These are phyloP conservation scores for Eulithis prunata DNA, from an alignment of 2,888 invertebrate genomes.

Conservation along the genomic window DNA sequence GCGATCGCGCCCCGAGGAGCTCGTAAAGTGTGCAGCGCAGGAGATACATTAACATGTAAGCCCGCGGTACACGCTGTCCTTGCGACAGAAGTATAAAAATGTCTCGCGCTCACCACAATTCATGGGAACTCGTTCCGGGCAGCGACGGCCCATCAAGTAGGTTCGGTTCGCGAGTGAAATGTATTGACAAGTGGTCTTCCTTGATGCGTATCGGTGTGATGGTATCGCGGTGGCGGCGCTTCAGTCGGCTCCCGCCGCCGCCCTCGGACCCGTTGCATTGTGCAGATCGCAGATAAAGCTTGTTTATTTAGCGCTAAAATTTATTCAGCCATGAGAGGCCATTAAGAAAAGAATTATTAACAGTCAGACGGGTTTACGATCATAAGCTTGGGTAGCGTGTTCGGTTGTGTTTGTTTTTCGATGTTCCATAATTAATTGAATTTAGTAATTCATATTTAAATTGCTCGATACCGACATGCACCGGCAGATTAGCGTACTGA, in stretches of 20 bases:
- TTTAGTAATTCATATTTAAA: slow-evolving; percentile 57
- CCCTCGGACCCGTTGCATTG: slow-evolving; percentile 75
- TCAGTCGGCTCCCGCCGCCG: slow-evolving; percentile 71
- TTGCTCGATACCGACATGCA: slow-evolving; percentile 46
- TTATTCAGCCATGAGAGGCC: slow-evolving; percentile 74
- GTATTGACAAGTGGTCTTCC: slow-evolving; percentile 84
- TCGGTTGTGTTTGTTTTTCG: slow-evolving; percentile 64
- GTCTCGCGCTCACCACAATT: slow-evolving; percentile 75
- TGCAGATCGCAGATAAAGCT: slow-evolving; percentile 78
- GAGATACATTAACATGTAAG: slow-evolving; percentile 72
- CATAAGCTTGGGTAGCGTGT: slow-evolving; percentile 66
- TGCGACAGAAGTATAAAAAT: slow-evolving; percentile 76
- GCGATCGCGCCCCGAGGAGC: slow-evolving; percentile 54
- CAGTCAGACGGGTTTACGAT: slow-evolving; percentile 71
- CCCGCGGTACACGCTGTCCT: slow-evolving; percentile 64
- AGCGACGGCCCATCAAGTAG: slow-evolving; percentile 74
- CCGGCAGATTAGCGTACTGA: slow-evolving; percentile 55
- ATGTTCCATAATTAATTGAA: slow-evolving; percentile 69
- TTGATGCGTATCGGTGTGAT: slow-evolving; percentile 83
- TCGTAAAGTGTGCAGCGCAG: slow-evolving; percentile 55
- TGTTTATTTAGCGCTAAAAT: slow-evolving; percentile 82
- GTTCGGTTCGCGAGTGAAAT: slow-evolving; percentile 76
- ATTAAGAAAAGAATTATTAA: slow-evolving; percentile 78
- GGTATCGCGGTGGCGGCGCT: slow-evolving; percentile 79
- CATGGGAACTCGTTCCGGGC: slow-evolving; percentile 75